Base-by-base conservation (phyloP, 92 coral and sea anemone species). In the Diadumene lineata region DNA sequence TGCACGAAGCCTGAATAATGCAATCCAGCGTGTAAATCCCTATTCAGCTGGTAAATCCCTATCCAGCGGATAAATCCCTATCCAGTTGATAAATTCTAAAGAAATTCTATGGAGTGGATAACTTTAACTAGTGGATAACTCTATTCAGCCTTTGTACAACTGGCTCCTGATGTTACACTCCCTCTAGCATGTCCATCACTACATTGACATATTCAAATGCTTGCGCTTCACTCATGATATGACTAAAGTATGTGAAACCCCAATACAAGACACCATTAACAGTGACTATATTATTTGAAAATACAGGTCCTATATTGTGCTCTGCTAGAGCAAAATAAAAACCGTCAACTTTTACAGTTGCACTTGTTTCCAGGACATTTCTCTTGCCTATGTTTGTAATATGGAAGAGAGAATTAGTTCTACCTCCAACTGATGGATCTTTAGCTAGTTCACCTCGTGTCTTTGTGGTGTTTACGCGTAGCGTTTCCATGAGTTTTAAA, bases 221-320 rank as follows among this genome's bases (percentile, higher is more conserved):
- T 19, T 73, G 74, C 11, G 76, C 81, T 43, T 75, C 83, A 21
- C 90, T 69, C 34, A 85, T 82, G 31, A 85, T 87, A 79, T 86
- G 84, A 34, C 83, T 78, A 15, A 82, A 87, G 57, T 88, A 91
- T 56, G 88, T 68, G 66, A 91, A 31, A 27, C 82, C 82, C 93
- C 97, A 91, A 13, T 31, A 88, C 0, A 91, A 74, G 31, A 62
- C 72, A 9, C 82, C 97, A 81, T 81, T 88, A 15, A 91, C 76
- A 13, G 86, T 84, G 2, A 75, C 73, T 46, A 91, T 65, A 60
- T 81, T 87, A 80, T 81, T 88, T 32, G 81, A 77, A 66, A 88
- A 88, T 24, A 91, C 93, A 53, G 97, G 93, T 0, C 97, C 97
- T 81, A 77, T 72, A 50, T 66, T 82, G 26, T 81, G 88, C 57